Conservation (phyloP, 2,797 vertebrate species). For the Catamblyrhynchus diadema region DNA sequence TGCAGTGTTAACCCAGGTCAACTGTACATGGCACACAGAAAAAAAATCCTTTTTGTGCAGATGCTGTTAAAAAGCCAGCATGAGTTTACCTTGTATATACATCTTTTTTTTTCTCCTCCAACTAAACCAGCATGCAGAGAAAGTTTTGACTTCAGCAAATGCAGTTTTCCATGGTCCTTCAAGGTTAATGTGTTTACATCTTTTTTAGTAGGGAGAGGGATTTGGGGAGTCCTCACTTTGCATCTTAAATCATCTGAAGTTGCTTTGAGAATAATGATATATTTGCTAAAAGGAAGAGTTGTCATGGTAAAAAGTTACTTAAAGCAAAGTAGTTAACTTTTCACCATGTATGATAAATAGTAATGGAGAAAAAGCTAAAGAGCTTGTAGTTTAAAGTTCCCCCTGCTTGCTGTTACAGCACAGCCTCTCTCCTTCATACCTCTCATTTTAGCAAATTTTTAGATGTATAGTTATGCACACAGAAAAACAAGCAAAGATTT, state of each 20-base stretch:
- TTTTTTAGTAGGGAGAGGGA: background rate
- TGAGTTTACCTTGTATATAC: background rate
- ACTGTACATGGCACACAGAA: background rate
- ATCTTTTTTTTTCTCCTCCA: background rate
- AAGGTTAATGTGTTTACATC: rapidly evolving
- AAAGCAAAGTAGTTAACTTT: background rate
- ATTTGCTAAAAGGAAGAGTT: background rate
- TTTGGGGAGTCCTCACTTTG: rapidly evolving
- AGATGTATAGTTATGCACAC: background rate
- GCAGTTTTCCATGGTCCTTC: background rate
- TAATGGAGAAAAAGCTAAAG: background rate
- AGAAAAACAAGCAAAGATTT: background rate
- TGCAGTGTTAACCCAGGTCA: background rate
- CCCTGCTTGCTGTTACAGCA: background rate
- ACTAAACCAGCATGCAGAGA: background rate
- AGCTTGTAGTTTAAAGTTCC: background rate
- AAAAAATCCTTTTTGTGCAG: background rate
- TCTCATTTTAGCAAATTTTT: background rate
- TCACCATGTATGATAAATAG: background rate
- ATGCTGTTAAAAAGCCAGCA: background rate
- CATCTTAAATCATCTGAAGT: background rate
- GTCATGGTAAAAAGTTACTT: background rate
- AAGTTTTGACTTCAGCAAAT: background rate
- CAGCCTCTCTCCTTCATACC: background rate
- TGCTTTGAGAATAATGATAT: background rate